A percentile compares a stretch with the other conserved stretches of the same genome.
Conservation (phyloP, 53 echinoderm and acorn worm species). For the Echinarachnius parma region DNA sequence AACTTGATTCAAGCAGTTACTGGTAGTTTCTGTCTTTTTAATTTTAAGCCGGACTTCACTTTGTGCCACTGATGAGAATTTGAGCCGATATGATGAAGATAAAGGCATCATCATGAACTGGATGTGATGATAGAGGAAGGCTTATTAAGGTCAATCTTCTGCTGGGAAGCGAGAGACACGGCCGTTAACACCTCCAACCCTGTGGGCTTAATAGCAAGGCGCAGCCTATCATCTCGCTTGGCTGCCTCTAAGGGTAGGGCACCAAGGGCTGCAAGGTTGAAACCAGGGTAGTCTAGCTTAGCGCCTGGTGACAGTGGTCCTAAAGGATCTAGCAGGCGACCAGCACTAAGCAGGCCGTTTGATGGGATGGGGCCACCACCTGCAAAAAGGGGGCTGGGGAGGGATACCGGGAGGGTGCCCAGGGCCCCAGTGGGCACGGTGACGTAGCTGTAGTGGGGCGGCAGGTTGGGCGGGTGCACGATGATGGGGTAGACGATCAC, state of each 20-base stretch:
- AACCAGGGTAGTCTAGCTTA: constrained; percentile 27
- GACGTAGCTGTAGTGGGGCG: constrained; percentile 90
- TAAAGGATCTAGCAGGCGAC: constrained; percentile 8
- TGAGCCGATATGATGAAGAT: no score
- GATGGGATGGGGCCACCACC: constrained; percentile 35
- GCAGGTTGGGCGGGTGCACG: constrained; percentile 81
- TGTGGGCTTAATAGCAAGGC: constrained; percentile 5
- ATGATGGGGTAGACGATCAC: constrained; percentile 92
- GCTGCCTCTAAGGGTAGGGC: constrained; percentile 25
- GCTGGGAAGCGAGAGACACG: no score
- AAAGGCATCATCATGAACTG: constrained; percentile 28
- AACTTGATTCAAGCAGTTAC: no score
- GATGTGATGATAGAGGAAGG: constrained; percentile 13
- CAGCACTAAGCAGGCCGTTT: constrained; percentile 17
- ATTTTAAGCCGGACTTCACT: no score
- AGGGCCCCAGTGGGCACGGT: constrained; percentile 76
- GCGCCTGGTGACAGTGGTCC: constrained; percentile 25
- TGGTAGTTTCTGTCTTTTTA: no score
- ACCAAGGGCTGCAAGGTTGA: constrained; percentile 25
- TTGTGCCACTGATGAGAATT: no score
- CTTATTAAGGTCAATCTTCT: no score
- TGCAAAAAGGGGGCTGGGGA: constrained; percentile 54
- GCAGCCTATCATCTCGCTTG: constrained; percentile 13
- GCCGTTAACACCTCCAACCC: constrained; percentile 9
- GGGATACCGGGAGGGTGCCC: constrained; percentile 43